Conservation (phyloP, 1,140 invertebrate species). For the Bombus haemorrhoidalis region DNA sequence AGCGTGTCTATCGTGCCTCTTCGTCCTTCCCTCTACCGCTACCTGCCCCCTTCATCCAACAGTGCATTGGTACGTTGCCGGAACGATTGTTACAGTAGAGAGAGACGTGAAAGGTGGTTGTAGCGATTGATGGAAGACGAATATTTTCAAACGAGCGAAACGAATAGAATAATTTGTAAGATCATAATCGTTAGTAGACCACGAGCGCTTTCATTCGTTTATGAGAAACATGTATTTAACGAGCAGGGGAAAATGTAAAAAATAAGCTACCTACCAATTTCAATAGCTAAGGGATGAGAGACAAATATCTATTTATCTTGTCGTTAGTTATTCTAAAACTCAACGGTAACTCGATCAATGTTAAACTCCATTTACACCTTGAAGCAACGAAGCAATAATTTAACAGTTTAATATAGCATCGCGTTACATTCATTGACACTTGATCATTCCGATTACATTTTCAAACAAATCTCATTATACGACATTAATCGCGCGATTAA, state of each 20-base stretch:
- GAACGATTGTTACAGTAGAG: background rate
- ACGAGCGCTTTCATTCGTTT: background rate
- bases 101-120: background rate
- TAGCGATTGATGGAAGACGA: background rate
- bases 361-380: background rate
- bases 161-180: background rate
- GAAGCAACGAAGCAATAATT: slow-evolving; percentile 5
- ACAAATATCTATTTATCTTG: background rate
- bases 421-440: background rate
- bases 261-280: too few relatives aligned
- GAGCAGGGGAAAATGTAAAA: too few relatives aligned
- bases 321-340: background rate
- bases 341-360: background rate
- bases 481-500: background rate
- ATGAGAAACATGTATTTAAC: background rate
- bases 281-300: background rate
- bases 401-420: background rate
- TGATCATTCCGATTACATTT: background rate
- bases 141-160: background rate
- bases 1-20: slow-evolving; percentile 70
- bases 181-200: background rate
- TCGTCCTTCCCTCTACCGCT: slow-evolving; percentile 53
- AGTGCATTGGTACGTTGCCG: background rate
- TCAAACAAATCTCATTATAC: background rate
- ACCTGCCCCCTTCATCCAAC: background rate